Evolutionary conservation across 2,888 invertebrate genomes (phyloP).

Genomic region (Conops quadrifasciatus): DNA sequence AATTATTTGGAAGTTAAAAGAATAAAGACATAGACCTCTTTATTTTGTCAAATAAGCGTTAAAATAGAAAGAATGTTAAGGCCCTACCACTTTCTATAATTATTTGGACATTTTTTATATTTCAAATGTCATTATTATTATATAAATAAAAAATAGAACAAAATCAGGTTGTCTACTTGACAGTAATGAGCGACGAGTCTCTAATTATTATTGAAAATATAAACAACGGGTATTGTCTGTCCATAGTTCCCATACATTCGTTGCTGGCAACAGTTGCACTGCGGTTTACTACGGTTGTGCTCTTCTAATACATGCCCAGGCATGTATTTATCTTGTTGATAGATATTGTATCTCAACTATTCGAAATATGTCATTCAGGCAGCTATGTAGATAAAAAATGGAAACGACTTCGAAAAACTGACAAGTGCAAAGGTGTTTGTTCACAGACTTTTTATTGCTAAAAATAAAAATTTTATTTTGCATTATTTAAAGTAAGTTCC

Average conservation of each 20-base stretch:
- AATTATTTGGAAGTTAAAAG: too few species aligned
- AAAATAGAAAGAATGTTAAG: too few species aligned
- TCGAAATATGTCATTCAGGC: conserved; percentile 31
- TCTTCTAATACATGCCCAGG: neutral
- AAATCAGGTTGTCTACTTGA: too few species aligned
- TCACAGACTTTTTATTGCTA: conserved; percentile 32
- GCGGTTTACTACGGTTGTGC: neutral
- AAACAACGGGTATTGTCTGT: too few species aligned
- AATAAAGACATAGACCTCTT: too few species aligned
- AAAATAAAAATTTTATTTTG: conserved; percentile 32
- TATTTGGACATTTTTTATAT: too few species aligned
- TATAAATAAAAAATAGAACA: too few species aligned
- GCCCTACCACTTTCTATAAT: too few species aligned
- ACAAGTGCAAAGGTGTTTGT: conserved; percentile 30
- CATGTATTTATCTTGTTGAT: conserved; percentile 18
- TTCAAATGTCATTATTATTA: too few species aligned
- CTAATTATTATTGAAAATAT: too few species aligned
- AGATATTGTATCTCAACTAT: conserved; percentile 20
- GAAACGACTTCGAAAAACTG: conserved; percentile 34
- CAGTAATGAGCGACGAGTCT: too few species aligned
- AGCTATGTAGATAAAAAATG: conserved; percentile 34
- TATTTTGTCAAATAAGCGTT: too few species aligned
- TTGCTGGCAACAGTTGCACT: conserved; percentile 7
- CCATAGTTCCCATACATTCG: neutral
- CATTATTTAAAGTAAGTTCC: conserved; percentile 27